Evolutionary conservation across 2,797 vertebrate genomes (phyloP).

Genomic region (Notolabrus celidotus): DNA sequence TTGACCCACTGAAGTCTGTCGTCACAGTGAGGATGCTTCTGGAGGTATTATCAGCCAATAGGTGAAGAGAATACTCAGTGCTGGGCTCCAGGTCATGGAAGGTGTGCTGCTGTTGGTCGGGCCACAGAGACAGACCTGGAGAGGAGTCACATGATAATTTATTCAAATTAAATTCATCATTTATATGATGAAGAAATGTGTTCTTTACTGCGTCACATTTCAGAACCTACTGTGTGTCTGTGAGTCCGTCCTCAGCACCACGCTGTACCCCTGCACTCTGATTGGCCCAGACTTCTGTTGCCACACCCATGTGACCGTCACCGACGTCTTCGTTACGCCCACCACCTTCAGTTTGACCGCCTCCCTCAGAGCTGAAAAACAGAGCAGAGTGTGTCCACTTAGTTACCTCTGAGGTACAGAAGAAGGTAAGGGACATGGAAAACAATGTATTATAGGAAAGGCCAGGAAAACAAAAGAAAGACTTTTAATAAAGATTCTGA

Average conservation of each 20-base stretch:
- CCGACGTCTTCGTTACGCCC: slow-evolving; percentile 38
- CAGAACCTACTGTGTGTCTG: slow-evolving; percentile 47
- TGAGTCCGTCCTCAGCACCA: slow-evolving; percentile 33
- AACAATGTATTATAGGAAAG: too few relatives aligned
- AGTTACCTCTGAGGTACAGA: too few relatives aligned
- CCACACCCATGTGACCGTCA: slow-evolving; percentile 66
- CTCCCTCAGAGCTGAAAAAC: slow-evolving; percentile 68
- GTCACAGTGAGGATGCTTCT: slow-evolving; percentile 31
- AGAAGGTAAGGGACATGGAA: too few relatives aligned
- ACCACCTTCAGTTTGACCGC: slow-evolving; percentile 27
- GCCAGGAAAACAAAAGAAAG: too few relatives aligned
- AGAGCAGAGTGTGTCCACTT: too few relatives aligned
- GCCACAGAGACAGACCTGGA: slow-evolving; percentile 63
- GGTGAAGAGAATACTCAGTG: slow-evolving; percentile 63
- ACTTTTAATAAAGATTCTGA: too few relatives aligned
- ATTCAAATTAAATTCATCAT: too few relatives aligned
- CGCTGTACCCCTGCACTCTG: slow-evolving; percentile 60
- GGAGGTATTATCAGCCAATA: slow-evolving; percentile 56
- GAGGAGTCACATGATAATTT: neutral
- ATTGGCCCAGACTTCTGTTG: slow-evolving; percentile 16
- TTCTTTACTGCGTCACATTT: too few relatives aligned
- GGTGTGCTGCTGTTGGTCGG: slow-evolving; percentile 53
- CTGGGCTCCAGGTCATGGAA: slow-evolving; percentile 61
- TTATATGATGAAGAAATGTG: too few relatives aligned
- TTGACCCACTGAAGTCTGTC: slow-evolving; percentile 66